phyloP scores from a whole-genome alignment of 2,113 vertebrate genomes.

The Cairina moschata region DNA sequence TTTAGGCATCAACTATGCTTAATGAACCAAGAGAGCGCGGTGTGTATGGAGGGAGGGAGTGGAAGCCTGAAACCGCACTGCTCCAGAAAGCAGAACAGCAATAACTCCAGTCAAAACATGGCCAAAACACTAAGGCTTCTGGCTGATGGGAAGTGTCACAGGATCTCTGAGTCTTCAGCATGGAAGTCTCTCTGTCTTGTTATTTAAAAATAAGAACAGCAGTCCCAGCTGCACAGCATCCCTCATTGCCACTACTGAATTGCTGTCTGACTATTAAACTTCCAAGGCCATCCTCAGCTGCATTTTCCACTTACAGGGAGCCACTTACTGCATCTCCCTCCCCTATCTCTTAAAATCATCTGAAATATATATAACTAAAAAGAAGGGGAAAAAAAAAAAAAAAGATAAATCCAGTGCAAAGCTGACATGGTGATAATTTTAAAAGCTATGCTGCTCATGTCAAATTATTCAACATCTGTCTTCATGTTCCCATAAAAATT shows the following conservation, averaged over 20 bases:
- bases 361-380: constrained; percentile 44
- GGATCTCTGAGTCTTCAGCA: neutral
- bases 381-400: neutral
- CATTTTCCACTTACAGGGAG: neutral
- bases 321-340: neutral
- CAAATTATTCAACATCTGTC: constrained; percentile 86
- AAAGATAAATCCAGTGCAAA: constrained; percentile 10
- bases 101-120: neutral
- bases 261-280: neutral
- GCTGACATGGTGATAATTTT: constrained; percentile 80
- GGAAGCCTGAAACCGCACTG: neutral
- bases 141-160: neutral
- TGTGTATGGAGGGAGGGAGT: neutral
- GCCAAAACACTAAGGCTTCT: neutral
- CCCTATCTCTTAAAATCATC: neutral
- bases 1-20: neutral
- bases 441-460: constrained; percentile 79
- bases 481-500: constrained; percentile 85
- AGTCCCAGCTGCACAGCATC: neutral
- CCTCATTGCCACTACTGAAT: neutral
- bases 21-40: neutral
- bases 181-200: neutral
- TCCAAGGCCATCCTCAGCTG: neutral
- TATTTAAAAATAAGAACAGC: neutral
- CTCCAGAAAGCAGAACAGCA: neutral